Evolutionary conservation across 1,140 invertebrate species (phyloP), one percentile per base, ranked within the genome.

Genomic region (Caerostris extrusa): DNA sequence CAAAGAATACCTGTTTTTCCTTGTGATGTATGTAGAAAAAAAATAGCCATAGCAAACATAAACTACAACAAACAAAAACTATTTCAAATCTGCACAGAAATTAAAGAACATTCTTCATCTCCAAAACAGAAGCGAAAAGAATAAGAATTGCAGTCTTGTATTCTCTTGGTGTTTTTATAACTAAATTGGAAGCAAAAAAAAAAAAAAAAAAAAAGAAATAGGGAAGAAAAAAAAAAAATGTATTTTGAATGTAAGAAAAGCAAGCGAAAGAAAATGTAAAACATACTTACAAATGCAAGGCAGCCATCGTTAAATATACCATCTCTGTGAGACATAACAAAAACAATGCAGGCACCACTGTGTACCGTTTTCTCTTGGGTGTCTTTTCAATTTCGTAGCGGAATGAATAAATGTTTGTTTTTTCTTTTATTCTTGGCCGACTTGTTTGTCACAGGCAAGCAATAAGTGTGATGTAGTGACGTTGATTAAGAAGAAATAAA

Each of bases 401-500:
- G 90, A 82, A 82, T 83, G 50, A 91, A 91, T 91, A 82, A 91
- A 91, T 91, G 58, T 91, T 91, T 91, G 57, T 82, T 91, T 91
- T 91, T 14, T 53, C 58, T 53, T 17, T 71, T 69, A 19, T 5
- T 69, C 64, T 17, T 57, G 17, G 17, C 58, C 53, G 64, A 55
- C 71, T 82, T 91, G 82, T 91, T 91, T 91, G 90, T 91, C 71
- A 82, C 90, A 19, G 71, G 77, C n/a, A 60, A 91, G 90, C 77
- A 91, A 91, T 81, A 91, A 91, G 90, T 53, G 77, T 77, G 64
- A 17, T 50, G 56, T 56, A 57, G 56, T 91, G 90, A 91, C 90
- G 90, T 91, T 91, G 90, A 91, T 91, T 91, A 91, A 91, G 77
- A 91, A 82, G 90, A 53, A 82, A 60, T 57, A 91, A 82, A 91